A percentile compares a stretch with the other conserved stretches of the same genome.
Conservation (phyloP, 2,797 vertebrate species). For the Alouatta caraya region DNA sequence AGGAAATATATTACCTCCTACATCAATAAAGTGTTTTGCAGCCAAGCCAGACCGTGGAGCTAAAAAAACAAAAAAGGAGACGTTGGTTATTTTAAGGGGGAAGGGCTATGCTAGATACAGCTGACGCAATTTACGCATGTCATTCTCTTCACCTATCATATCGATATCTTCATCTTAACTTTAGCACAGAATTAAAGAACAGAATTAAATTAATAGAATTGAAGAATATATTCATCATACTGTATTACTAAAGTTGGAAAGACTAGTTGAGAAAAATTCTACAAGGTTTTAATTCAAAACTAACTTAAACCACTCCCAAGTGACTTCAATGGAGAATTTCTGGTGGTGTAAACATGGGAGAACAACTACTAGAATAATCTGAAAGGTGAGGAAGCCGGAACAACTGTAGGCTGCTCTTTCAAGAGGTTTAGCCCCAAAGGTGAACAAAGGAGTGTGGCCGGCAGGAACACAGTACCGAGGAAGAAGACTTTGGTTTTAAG, state of each 20-base stretch:
- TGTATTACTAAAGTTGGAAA: background rate
- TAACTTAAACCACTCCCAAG: background rate
- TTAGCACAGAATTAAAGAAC: background rate
- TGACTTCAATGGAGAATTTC: background rate
- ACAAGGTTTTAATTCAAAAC: background rate
- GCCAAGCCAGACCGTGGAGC: conserved; percentile 97
- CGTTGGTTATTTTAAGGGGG: background rate
- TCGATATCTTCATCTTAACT: background rate
- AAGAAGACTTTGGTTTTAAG: background rate
- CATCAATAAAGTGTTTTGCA: conserved; percentile 96
- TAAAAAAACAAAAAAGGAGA: conserved; percentile 77
- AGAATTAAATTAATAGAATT: background rate
- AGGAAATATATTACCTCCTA: conserved; percentile 90
- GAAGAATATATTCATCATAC: background rate
- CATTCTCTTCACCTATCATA: background rate
- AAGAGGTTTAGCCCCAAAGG: background rate
- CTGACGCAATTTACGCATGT: background rate
- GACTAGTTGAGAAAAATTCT: background rate
- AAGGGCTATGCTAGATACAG: background rate
- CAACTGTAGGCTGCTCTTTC: fast-evolving
- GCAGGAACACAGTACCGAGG: background rate
- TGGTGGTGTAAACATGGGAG: background rate
- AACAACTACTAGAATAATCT: background rate
- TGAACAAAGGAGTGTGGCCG: background rate
- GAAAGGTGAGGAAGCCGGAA: background rate